phyloP scores from a whole-genome alignment of 1,140 invertebrate species.

The Magallana ariakensis region DNA sequence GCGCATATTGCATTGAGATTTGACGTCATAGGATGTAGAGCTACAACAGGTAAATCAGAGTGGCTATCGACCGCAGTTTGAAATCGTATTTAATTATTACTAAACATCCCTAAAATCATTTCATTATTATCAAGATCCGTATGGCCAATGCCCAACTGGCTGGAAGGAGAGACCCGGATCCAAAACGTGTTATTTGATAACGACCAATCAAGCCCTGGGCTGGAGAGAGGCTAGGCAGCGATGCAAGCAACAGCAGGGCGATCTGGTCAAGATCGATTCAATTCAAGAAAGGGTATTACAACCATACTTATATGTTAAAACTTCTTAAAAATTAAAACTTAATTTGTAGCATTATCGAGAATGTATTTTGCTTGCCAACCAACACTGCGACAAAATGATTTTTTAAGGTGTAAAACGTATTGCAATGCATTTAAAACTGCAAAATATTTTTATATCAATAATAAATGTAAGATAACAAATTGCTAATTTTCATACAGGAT shows the following conservation, averaged over 20 bases:
- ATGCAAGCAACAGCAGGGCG: slow-evolving; percentile 60
- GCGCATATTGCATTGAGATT: slow-evolving; percentile 62
- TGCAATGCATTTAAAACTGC: no score
- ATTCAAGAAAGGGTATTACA: slow-evolving; percentile 58
- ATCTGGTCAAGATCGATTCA: slow-evolving; percentile 64
- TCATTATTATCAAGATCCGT: slow-evolving; percentile 34
- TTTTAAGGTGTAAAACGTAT: no score
- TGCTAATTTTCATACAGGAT: not conserved
- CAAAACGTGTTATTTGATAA: slow-evolving; percentile 64
- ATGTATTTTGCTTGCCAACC: no score
- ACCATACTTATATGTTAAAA: not conserved
- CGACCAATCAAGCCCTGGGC: slow-evolving; percentile 55
- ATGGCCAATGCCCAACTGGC: slow-evolving; percentile 62
- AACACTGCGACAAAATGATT: no score
- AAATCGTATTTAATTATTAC: not conserved
- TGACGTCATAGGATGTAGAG: slow-evolving; percentile 66
- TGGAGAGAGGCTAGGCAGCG: slow-evolving; percentile 60
- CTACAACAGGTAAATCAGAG: slow-evolving; percentile 46
- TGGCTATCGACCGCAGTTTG: not conserved
- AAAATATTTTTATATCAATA: no score
- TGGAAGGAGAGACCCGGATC: slow-evolving; percentile 60
- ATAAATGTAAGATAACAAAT: no score
- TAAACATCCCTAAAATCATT: not conserved
- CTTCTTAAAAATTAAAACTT: no score
- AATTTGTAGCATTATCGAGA: no score